Percentiles rank a stretch among this genome's conserved stretches.
phyloP scores from a whole-genome alignment of 2,888 invertebrate species.

The Drosophila aldrichi region DNA sequence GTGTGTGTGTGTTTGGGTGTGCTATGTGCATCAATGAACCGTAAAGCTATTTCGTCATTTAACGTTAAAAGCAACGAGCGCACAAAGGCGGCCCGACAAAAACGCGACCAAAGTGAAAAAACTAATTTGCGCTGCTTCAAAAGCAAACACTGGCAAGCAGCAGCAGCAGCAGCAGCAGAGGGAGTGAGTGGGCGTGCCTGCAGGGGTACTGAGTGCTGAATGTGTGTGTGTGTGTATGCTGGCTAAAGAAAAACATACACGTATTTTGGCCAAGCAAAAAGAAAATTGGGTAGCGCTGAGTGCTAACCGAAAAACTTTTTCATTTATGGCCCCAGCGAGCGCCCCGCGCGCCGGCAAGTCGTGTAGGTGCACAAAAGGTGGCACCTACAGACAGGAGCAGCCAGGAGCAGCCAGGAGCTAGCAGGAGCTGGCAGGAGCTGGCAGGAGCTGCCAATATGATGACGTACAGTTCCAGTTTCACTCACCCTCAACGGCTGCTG shows the following conservation, averaged over 20 bases:
- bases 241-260: slow-evolving; percentile 79
- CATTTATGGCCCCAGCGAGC: slow-evolving; percentile 57
- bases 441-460: slow-evolving; percentile 35
- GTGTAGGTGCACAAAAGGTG: slow-evolving; percentile 54
- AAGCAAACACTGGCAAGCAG: slow-evolving; percentile 69
- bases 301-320: slow-evolving; percentile 77
- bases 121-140: slow-evolving; percentile 82
- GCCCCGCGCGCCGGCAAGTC: slow-evolving; percentile 8
- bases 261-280: slow-evolving; percentile 77
- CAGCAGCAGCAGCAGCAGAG: slow-evolving; percentile 2
- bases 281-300: slow-evolving; percentile 78
- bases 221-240: slow-evolving; percentile 22
- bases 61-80: slow-evolving; percentile 79
- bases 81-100: slow-evolving; percentile 76
- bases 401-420: slow-evolving; percentile 20
- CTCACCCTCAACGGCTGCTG: slow-evolving; percentile 5
- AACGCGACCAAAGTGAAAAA: slow-evolving; percentile 81
- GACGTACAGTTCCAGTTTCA: slow-evolving; percentile 34
- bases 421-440: too few relatives aligned
- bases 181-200: slow-evolving; percentile 9
- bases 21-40: slow-evolving; percentile 80
- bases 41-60: slow-evolving; percentile 82
- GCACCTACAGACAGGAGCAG: slow-evolving; percentile 43
- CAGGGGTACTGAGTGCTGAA: background rate
- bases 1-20: slow-evolving; percentile 40